Base-by-base conservation (phyloP, 2,113 vertebrate species). In the Onychorhynchus coronatus region DNA sequence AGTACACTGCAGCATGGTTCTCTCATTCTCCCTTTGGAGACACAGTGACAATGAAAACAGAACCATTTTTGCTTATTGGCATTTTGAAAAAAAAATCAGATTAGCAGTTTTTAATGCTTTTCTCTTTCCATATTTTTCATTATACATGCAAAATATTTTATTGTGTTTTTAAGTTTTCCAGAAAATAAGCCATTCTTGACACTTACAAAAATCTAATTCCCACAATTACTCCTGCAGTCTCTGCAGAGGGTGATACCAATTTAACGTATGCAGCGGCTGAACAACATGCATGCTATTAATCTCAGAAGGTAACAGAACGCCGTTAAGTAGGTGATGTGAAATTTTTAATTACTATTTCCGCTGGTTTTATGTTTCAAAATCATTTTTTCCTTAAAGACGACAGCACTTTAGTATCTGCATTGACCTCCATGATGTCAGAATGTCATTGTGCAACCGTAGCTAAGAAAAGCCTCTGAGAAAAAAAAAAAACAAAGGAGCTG, bases 391-490 rank as follows among this genome's bases (percentile, higher is more conserved):
- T 85, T 80, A 73, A 93, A 90, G 90, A 71, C 15, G 12, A 85
- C 74, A 81, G 73, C 85, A 92, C 91, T 96, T 95, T 82, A 83
- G 94, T 82, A 95, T 95, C 97, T 97, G 97, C 97, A 88, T 97
- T 98, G 97, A 97, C 97, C 97, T 98, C 96, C 96, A 86, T 96
- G 97, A 98, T 97, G 97, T 98, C 98, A 97, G 96, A 97, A 96
- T 97, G 97, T 97, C 96, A 97, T 95, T 93, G 68, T 98, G 95
- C 95, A 95, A 97, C 85, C 87, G 58, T 95, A 97, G 97, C 97
- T 97, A 96, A 98, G 96, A 98, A 98, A 97, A 98, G 95, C 98
- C 77, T 97, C 96, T 0, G 91, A 96, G 89, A 31, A 78, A 42
- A 96, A 97, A 93, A 86, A 95, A 50, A 14, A 97, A 95, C 78